Base-by-base conservation (phyloP, 1,140 invertebrate species). In the Musca vetustissima region DNA sequence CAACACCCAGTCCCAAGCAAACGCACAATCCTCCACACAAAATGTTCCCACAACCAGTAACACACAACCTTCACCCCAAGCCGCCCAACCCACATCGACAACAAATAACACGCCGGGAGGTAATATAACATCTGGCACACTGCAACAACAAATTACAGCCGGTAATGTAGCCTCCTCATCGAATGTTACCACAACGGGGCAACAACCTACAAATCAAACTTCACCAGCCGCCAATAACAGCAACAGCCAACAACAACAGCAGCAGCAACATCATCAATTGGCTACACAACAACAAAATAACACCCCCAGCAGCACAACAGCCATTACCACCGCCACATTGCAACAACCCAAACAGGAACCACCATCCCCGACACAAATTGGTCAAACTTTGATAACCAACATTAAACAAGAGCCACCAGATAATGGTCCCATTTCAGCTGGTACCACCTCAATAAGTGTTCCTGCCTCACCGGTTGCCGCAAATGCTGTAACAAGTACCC, bases 341-440 rank as follows among this genome's bases (percentile, higher is more conserved):
- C 57, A 61, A 53, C 52, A 78, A 68, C 78, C 78, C 61, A 81
- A 81, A 49, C 76, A 80, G 71, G 79, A 80, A 52, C 77, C 79
- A 13, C 78, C 78, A 64, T 79, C 76, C 71, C 78, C 78, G 4
- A 49, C 64, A 32, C 78, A 80, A 17, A 68, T 69, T n/a, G 25
- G 32, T 1, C 70, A 71, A 36, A 66, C 67, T 7, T 69, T 81
- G 24, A 76, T 81, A 1, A 79, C 79, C 1, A 80, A 73, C 17
- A 82, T 82, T 25, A 81, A 82, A 36, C 78, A 80, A 61, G 80
- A 81, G 64, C 79, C 78, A 19, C 78, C 78, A 66, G 78, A 82
- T 53, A 72, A n/a, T 25, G 50, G 17, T 8, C 4, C 4, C 22
- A 9, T 19, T 17, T 1, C 17, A 17, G 32, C 66, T 6, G 36